Conservation (phyloP, 2,113 vertebrate genomes). For the Sula dactylatra region DNA sequence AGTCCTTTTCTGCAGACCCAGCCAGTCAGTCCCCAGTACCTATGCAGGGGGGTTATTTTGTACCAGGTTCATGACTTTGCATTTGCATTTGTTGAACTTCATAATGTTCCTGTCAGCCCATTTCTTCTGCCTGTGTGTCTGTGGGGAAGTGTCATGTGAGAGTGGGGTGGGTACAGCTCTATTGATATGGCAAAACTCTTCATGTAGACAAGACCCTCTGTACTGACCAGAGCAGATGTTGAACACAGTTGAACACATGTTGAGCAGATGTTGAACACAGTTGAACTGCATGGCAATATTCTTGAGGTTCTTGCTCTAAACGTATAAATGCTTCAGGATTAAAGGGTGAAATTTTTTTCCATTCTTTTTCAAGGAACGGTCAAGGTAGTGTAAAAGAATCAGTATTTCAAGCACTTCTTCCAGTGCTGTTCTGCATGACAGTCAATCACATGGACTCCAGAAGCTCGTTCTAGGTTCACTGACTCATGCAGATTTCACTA, state of each 20-base stretch:
- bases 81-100: neutral
- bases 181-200: neutral
- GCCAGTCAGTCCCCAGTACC: neutral
- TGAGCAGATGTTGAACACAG: neutral
- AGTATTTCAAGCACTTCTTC: neutral
- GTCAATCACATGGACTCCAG: neutral
- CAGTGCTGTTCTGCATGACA: neutral
- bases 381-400: neutral
- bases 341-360: neutral
- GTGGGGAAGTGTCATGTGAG: neutral
- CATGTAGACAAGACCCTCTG: neutral
- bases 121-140: neutral
- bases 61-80: neutral
- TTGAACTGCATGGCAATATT: neutral
- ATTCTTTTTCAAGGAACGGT: neutral
- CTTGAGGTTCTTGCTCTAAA: neutral
- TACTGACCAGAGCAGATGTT: neutral
- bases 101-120: neutral
- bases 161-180: neutral
- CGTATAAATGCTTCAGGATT: neutral
- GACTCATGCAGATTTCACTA: neutral
- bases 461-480: neutral
- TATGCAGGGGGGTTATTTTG: neutral
- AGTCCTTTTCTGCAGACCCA: neutral
- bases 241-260: no score